Evolutionary conservation across 2,888 invertebrate species (phyloP).

Genomic region (Drosophila incognita): DNA sequence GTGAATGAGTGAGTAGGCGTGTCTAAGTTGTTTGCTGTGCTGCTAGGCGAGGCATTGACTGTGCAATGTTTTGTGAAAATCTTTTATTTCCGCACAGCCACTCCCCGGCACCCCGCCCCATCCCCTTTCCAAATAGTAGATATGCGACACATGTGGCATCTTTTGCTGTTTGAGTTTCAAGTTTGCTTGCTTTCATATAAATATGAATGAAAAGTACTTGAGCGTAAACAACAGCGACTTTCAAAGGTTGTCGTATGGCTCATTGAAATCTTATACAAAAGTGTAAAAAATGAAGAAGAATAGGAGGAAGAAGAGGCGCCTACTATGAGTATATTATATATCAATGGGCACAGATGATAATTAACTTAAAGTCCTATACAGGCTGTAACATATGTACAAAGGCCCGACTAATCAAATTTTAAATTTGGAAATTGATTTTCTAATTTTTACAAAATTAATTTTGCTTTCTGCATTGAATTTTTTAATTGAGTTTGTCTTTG

Average conservation of each 20-base stretch:
- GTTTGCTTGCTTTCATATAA: constrained; percentile 53
- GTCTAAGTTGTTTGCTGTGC: constrained; percentile 65
- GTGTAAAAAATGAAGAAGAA: neutral
- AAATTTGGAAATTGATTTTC: neutral
- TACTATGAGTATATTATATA: neutral
- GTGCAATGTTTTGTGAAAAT: constrained; percentile 74
- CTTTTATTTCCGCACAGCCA: constrained; percentile 68
- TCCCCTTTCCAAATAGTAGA: neutral
- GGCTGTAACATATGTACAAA: neutral
- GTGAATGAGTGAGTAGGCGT: constrained; percentile 29
- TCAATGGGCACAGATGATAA: constrained; percentile 1
- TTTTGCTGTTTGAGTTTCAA: constrained; percentile 50
- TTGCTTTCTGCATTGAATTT: neutral
- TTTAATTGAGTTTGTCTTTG: neutral
- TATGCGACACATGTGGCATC: constrained; percentile 42
- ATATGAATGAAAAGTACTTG: constrained; percentile 71
- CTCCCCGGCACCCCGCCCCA: neutral
- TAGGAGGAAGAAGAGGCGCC: neutral
- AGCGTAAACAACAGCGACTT: constrained; percentile 51
- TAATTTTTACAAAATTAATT: neutral
- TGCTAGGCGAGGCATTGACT: constrained; percentile 51
- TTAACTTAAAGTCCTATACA: neutral
- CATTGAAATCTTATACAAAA: constrained; percentile 39
- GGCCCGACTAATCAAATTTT: neutral
- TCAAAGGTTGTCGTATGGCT: constrained; percentile 41